Evolutionary conservation across 2,888 invertebrate species (phyloP).

Genomic region (Lochmaea crataegi): DNA sequence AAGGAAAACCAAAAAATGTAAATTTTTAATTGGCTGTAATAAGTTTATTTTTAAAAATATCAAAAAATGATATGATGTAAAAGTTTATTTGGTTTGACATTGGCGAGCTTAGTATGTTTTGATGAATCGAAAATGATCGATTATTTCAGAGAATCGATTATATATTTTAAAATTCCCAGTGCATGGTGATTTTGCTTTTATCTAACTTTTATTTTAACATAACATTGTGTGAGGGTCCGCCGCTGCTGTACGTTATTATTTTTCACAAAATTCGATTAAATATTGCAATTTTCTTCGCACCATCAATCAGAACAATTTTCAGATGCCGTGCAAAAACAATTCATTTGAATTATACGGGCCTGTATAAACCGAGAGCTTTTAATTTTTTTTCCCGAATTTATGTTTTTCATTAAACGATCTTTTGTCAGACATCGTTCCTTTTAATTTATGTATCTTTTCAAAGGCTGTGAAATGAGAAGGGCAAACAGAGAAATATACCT

Average conservation of each 20-base stretch:
- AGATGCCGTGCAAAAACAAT: slow-evolving; percentile 51
- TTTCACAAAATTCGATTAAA: slow-evolving; percentile 57
- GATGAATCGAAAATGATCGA: too few relatives aligned
- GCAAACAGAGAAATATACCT: not conserved
- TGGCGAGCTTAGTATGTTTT: too few relatives aligned
- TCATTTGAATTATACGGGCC: slow-evolving; percentile 53
- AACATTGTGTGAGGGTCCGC: not conserved
- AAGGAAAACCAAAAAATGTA: too few relatives aligned
- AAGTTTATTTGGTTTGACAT: too few relatives aligned
- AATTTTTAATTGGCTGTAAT: too few relatives aligned
- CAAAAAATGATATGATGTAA: too few relatives aligned
- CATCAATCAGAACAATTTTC: slow-evolving; percentile 54
- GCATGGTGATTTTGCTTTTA: too few relatives aligned
- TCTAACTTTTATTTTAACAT: too few relatives aligned
- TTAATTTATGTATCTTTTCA: slow-evolving; percentile 9
- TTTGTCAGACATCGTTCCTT: slow-evolving; percentile 4
- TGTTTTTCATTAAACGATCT: slow-evolving; percentile 40
- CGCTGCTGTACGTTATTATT: slow-evolving; percentile 18
- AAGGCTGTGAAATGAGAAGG: not conserved
- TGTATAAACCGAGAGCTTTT: slow-evolving; percentile 24
- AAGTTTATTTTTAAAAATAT: too few relatives aligned
- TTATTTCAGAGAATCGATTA: too few relatives aligned
- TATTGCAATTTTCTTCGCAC: slow-evolving; percentile 56
- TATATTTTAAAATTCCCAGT: too few relatives aligned
- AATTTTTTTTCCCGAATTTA: slow-evolving; percentile 41